Base-by-base conservation (phyloP, 1,140 invertebrate genomes). In the Eriosoma lanigerum region DNA sequence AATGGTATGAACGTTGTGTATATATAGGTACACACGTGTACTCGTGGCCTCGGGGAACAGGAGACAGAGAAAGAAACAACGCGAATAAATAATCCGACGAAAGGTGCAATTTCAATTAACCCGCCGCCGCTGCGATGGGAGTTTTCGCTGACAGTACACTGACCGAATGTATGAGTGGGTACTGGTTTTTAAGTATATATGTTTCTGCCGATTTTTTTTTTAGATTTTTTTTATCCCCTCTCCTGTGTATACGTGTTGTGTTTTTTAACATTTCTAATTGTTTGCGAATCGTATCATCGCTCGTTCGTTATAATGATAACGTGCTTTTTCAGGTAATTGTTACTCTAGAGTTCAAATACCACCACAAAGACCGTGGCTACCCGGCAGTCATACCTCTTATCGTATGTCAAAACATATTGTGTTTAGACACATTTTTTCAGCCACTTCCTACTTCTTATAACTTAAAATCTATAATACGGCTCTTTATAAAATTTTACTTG, bases 81-180 rank as follows among this genome's bases (percentile, higher is more conserved):
- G 75, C 75, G 56, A 78, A 78, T 60, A 46, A 60, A 78, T 78
- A 62, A 62, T 78, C 38, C 38, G 75, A 78, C 75, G 75, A 78
- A 78, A 78, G 75, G 38, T 78, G 56, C 75, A 78, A 78, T 78
- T 78, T 78, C 75, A 78, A 78, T 78, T 46, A 78, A 78, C 38
- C 75, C 21, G 44, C 54, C 32, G 32, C 66, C 29, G 10, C 13
- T 48, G 21, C 21, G 56, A 32, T 48, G 38, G 75, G 56, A 78
- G 75, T 60, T 78, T 78, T 78, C 21, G 56, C 56, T 29, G 56
- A 75, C 29, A 24, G 73, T 38, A 44, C 54, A 60, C 75, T 44
- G 75, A 60, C 56, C 75, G 56, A 19, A 62, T 1, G 26, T n/a
- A n/a, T n/a, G n/a, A n/a, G n/a, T n/a, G n/a, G n/a, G n/a, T n/a